Evolutionary conservation across 2,113 vertebrate species (phyloP).

Genomic region (Machaerirhynchus nigripectus): DNA sequence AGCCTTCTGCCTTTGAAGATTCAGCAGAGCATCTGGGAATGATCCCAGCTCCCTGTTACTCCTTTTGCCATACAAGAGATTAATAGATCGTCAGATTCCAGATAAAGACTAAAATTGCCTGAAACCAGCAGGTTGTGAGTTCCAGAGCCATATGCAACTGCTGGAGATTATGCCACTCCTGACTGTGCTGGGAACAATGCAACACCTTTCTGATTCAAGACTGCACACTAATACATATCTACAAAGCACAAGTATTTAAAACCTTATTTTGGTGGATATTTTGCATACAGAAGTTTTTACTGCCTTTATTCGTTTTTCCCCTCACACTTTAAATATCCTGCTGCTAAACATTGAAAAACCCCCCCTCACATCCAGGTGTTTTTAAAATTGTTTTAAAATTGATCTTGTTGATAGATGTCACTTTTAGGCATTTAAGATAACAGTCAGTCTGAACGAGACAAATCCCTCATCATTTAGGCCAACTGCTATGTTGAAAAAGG

Average conservation of each 20-base stretch:
- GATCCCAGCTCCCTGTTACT: background rate
- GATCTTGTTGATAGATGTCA: background rate
- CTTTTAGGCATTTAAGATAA: background rate
- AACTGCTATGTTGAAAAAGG: background rate
- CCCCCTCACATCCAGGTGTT: background rate
- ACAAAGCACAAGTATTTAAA: background rate
- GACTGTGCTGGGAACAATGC: background rate
- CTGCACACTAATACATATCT: background rate
- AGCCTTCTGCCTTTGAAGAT: background rate
- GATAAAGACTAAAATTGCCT: background rate
- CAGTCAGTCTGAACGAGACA: rapidly evolving
- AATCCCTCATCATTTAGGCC: background rate
- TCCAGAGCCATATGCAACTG: background rate
- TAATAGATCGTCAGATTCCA: background rate
- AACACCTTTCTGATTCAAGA: background rate
- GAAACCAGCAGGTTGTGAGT: background rate
- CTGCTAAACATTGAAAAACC: background rate
- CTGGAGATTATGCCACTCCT: background rate
- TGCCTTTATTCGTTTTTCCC: background rate
- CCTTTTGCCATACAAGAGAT: background rate
- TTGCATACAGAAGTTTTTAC: background rate
- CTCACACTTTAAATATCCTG: background rate
- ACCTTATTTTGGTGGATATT: background rate
- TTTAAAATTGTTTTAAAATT: background rate
- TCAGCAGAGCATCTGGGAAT: background rate